Percentiles rank a stretch among this genome's conserved stretches.
These are phyloP conservation scores for Lysiphlebus fabarum DNA, from an alignment of 1,140 invertebrate genomes.

Conservation along the genomic window DNA sequence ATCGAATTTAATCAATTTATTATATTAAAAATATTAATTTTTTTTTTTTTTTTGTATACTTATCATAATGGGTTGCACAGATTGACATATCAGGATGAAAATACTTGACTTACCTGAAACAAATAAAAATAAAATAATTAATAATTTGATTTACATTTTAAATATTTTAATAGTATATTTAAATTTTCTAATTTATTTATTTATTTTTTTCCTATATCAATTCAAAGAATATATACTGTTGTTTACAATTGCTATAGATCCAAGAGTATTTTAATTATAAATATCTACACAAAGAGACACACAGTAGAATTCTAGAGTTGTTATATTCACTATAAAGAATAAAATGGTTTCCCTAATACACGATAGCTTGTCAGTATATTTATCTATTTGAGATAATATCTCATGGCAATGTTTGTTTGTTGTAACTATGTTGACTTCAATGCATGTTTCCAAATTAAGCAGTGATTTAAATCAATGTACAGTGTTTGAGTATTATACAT, in stretches of 20 bases:
- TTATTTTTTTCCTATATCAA: too few relatives aligned
- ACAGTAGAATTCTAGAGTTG: constrained; percentile 1
- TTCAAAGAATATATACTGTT: too few relatives aligned
- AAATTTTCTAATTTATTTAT: too few relatives aligned
- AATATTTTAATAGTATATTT: too few relatives aligned
- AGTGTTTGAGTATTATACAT: neutral
- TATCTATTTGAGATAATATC: constrained; percentile 38
- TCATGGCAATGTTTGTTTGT: constrained; percentile 33
- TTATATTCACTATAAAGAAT: neutral
- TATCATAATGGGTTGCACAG: too few relatives aligned
- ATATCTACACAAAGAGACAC: neutral
- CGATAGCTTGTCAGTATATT: constrained; percentile 24
- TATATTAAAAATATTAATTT: too few relatives aligned
- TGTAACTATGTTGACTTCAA: constrained; percentile 35
- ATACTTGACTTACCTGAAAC: constrained; percentile 21
- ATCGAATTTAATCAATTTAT: too few relatives aligned
- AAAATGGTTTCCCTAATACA: constrained; percentile 11
- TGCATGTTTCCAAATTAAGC: constrained; percentile 32
- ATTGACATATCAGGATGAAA: neutral
- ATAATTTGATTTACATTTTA: constrained; percentile 3
- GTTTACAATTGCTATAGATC: too few relatives aligned
- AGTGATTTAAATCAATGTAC: constrained; percentile 5
- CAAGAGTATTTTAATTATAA: too few relatives aligned
- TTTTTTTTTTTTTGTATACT: too few relatives aligned
- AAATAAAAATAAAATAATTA: constrained; percentile 17